Conservation (phyloP, 2,888 invertebrate genomes). For the Oscheius sp. region DNA sequence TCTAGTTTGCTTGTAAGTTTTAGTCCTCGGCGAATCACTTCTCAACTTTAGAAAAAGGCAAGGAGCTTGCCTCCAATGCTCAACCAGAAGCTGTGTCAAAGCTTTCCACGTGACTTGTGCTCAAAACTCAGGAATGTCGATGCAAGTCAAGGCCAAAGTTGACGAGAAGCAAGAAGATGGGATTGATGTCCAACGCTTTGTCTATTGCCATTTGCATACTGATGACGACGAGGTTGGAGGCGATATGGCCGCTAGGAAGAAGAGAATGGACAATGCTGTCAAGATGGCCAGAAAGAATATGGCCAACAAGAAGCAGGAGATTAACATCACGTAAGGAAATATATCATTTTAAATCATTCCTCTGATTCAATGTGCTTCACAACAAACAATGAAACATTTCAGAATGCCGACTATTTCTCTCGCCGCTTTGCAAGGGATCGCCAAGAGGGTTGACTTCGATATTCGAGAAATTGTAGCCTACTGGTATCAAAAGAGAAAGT, state of each 20-base stretch:
- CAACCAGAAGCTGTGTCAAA: slow-evolving; percentile 72
- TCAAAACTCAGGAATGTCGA: slow-evolving; percentile 88
- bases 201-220: slow-evolving; percentile 54
- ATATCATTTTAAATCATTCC: neutral
- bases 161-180: slow-evolving; percentile 27
- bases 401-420: slow-evolving; percentile 52
- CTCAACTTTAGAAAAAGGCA: slow-evolving; percentile 45
- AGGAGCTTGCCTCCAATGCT: slow-evolving; percentile 55
- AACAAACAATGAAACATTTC: too few relatives aligned
- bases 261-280: slow-evolving; percentile 74
- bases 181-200: slow-evolving; percentile 46
- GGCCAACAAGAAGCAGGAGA: slow-evolving; percentile 81
- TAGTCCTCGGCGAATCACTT: too few relatives aligned
- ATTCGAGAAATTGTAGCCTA: slow-evolving; percentile 89
- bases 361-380: neutral
- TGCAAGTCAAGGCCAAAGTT: slow-evolving; percentile 76
- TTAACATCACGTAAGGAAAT: neutral
- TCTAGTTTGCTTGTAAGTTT: slow-evolving; percentile 80
- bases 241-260: slow-evolving; percentile 30
- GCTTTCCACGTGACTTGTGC: slow-evolving; percentile 99
- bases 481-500: slow-evolving; percentile 95
- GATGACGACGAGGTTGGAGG: slow-evolving; percentile 15
- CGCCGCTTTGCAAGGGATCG: slow-evolving; percentile 41
- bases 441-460: slow-evolving; percentile 34
- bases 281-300: slow-evolving; percentile 85